Evolutionary conservation across 2,113 vertebrate genomes (phyloP), one percentile per base, ranked within the genome.

Genomic region (Arenaria interpres): DNA sequence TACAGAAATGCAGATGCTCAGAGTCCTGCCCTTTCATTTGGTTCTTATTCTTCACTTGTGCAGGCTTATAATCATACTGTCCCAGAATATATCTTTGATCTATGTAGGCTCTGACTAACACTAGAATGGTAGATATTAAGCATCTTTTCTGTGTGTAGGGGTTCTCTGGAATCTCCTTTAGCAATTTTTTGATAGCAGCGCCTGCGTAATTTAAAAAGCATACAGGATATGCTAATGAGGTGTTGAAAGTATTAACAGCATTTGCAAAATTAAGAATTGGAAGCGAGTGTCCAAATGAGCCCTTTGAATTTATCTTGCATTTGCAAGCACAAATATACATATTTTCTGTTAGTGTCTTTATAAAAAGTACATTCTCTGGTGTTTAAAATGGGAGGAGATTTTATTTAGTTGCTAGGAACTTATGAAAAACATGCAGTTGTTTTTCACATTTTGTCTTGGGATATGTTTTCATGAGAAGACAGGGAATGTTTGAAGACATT

Each of bases 111-210:
- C 72, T 63, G n/a, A 35, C 85, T 88, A 94, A 56, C 14, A 16
- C 53, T 90, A 37, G 89, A 96, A 90, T 64, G 7, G 39, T 48
- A 92, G 68, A 85, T 95, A 82, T 93, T 96, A 92, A 97, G 81
- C 72, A 51, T 33, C 10, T 76, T 77, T 78, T 96, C 41, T 93
- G 43, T 94, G 17, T 91, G 76, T 67, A 0, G 0, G 53, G 16
- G 45, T 92, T 96, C 92, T 89, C 87, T 60, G 91, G 79, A 96
- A 89, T 96, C 67, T 98, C 96, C 86, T 96, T 86, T 82, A 91
- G 43, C 69, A 90, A 39, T 78, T 92, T 97, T 96, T 54, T 79
- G 39, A 60, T 76, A 91, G n/a, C 66, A 18, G 64, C 1, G 46
- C 77, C 84, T 96, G 83, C 94, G 82, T 94, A 85, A 96, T 97